phyloP scores from a whole-genome alignment of 2,797 vertebrate genomes.

The Hoplostethus mediterraneus region DNA sequence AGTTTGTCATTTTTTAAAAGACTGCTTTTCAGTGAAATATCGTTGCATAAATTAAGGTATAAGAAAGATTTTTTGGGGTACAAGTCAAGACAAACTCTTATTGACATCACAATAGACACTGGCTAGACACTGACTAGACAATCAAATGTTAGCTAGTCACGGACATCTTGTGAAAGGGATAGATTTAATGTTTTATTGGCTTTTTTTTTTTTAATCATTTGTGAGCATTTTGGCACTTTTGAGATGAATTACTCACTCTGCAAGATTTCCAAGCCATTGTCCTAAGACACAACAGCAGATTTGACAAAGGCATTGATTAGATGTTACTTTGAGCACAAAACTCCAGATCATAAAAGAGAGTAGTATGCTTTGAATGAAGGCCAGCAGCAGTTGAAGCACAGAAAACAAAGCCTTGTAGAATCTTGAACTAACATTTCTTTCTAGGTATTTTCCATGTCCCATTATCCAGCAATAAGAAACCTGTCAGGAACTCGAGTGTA shows the following conservation, averaged over 20 bases:
- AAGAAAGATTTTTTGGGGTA: too few species aligned
- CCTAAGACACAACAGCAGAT: neutral
- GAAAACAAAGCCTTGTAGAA: slow-evolving; percentile 8
- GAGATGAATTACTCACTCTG: too few species aligned
- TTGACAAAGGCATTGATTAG: slow-evolving; percentile 26
- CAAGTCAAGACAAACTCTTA: too few species aligned
- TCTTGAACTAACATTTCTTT: slow-evolving; percentile 1
- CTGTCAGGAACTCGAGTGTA: slow-evolving; percentile 14
- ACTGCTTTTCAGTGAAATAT: neutral
- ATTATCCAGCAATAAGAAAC: slow-evolving; percentile 40
- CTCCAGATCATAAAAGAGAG: neutral
- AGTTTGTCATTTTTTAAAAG: neutral
- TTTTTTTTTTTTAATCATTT: too few species aligned
- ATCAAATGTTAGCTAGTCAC: too few species aligned
- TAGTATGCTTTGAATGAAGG: slow-evolving; percentile 30
- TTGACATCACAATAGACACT: too few species aligned
- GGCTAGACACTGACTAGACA: too few species aligned
- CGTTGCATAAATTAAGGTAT: too few species aligned
- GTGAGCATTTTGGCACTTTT: too few species aligned
- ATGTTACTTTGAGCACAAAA: slow-evolving; percentile 3
- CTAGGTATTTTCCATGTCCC: slow-evolving; percentile 5
- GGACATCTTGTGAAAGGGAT: too few species aligned
- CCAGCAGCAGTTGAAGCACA: slow-evolving; percentile 7
- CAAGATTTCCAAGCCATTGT: too few species aligned
- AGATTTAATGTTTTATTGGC: too few species aligned